Evolutionary conservation across 2,797 vertebrate genomes (phyloP).

Genomic region (Esox masquinongy): DNA sequence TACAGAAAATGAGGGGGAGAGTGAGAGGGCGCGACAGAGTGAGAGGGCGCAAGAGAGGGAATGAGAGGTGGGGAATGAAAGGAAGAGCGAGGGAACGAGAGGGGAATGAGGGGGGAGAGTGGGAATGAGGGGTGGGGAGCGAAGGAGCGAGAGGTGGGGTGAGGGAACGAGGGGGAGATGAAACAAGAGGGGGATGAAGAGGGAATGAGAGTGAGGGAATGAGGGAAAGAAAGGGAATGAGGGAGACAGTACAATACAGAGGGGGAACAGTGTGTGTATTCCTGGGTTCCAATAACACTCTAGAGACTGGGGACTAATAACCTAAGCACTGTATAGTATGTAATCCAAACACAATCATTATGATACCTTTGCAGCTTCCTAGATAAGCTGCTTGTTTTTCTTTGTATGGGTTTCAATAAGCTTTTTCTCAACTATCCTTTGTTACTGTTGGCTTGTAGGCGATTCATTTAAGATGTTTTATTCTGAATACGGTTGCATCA

Average conservation of each 20-base stretch:
- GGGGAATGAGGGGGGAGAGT: neutral
- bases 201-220: neutral
- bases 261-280: conserved; percentile 31
- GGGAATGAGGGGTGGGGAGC: too few relatives aligned
- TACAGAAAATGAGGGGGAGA: neutral
- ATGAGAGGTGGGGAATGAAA: too few relatives aligned
- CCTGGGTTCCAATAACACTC: conserved; percentile 55
- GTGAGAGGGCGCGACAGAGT: neutral
- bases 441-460: neutral
- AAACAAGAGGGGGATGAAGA: neutral
- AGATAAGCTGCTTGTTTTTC: neutral
- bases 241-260: neutral
- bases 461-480: conserved; percentile 1
- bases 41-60: neutral
- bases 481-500: conserved; percentile 10
- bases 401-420: neutral
- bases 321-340: too few relatives aligned
- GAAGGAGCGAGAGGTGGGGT: too few relatives aligned
- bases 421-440: neutral
- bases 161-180: neutral
- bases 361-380: neutral
- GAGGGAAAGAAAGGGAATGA: conserved; percentile 29
- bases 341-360: neutral
- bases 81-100: neutral
- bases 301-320: conserved; percentile 65